Conservation (phyloP, 1,140 invertebrate genomes). For the Myzus persicae region DNA sequence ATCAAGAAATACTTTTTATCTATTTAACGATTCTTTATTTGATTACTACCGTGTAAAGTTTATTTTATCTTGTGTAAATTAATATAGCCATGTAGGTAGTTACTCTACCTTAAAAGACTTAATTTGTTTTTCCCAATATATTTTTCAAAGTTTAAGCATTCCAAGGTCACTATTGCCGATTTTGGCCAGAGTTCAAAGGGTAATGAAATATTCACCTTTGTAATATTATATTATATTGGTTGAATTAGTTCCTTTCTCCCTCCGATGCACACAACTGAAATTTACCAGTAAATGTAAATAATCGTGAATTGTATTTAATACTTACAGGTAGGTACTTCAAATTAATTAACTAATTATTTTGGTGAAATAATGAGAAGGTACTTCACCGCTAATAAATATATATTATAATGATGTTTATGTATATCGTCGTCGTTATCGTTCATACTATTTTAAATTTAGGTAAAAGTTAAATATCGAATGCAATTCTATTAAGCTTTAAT, state of each 20-base stretch:
- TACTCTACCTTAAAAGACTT: constrained; percentile 5
- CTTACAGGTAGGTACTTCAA: not conserved
- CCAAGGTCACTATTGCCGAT: not conserved
- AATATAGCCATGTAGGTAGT: not conserved
- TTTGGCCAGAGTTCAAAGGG: constrained; percentile 11
- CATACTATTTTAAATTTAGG: not conserved
- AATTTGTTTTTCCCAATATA: not conserved
- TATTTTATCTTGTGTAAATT: not conserved
- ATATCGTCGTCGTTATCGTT: not conserved
- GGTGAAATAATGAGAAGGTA: not conserved
- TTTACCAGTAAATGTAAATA: not conserved
- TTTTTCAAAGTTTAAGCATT: not conserved
- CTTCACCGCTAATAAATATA: not conserved
- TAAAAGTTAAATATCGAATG: not conserved
- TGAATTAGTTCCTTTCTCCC: not conserved
- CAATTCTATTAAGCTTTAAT: not conserved
- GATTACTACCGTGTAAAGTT: not conserved
- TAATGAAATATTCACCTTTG: constrained; percentile 9
- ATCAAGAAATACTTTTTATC: not conserved
- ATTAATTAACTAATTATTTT: not conserved
- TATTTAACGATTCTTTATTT: constrained; percentile 19
- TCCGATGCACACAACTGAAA: not conserved
- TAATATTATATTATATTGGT: not conserved
- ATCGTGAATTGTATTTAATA: not conserved
- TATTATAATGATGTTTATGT: constrained; percentile 1